phyloP scores from a whole-genome alignment of 2,113 vertebrate genomes.

The Anoplopoma fimbria region DNA sequence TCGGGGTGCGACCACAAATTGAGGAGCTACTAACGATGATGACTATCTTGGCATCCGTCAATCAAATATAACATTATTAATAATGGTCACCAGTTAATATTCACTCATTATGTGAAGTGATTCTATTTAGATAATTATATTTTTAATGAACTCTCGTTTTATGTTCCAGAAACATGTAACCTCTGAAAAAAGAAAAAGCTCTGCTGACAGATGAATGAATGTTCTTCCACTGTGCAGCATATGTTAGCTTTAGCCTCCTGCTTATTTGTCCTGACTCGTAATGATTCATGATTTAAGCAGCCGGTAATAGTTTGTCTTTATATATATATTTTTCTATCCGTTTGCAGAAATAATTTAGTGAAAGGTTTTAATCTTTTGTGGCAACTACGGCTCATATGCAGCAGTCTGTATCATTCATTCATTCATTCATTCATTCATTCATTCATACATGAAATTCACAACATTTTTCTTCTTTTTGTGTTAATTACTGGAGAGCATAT shows the following conservation, averaged over 20 bases:
- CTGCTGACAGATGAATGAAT: background rate
- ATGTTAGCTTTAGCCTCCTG: background rate
- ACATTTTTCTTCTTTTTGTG: too few species aligned
- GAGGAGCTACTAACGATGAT: background rate
- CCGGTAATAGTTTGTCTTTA: too few species aligned
- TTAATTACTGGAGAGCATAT: too few species aligned
- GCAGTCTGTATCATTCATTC: too few species aligned
- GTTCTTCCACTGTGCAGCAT: background rate
- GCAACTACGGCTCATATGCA: too few species aligned
- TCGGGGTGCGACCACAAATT: background rate
- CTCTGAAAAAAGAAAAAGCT: background rate
- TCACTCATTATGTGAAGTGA: background rate
- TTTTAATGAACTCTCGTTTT: background rate
- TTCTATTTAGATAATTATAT: background rate
- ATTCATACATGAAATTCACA: too few species aligned
- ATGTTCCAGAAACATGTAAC: background rate
- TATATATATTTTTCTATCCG: too few species aligned
- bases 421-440: too few species aligned
- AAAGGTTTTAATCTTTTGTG: too few species aligned
- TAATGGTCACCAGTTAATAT: background rate
- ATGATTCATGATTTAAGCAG: background rate
- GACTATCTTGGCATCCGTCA: constrained; percentile 7
- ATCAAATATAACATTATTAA: background rate
- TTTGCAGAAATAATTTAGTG: background rate
- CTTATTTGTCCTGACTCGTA: background rate